Evolutionary conservation across 2,797 vertebrate genomes (phyloP).

Genomic region (Neolamprologus multifasciatus): DNA sequence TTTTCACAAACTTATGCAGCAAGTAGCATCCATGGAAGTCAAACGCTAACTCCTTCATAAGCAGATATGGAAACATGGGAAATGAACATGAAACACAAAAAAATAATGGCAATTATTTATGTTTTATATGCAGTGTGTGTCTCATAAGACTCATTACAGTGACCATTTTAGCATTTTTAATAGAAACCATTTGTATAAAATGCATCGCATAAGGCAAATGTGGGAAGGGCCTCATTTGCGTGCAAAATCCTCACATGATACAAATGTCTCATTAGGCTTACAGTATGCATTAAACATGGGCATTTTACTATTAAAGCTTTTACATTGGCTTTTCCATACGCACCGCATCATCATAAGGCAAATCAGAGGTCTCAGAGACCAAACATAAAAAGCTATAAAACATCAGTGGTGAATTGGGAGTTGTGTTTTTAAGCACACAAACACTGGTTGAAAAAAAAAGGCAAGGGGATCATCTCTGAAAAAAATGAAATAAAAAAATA

Average conservation of each 20-base stretch:
- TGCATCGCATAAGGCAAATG: not conserved
- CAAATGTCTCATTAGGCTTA: not conserved
- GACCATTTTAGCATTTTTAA: not conserved
- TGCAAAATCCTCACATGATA: not conserved
- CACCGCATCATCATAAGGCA: not conserved
- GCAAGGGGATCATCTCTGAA: not conserved
- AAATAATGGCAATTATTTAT: not conserved
- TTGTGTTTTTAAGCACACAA: not conserved
- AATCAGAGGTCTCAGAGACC: not conserved
- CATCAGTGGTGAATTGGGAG: not conserved
- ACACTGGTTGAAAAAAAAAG: not conserved
- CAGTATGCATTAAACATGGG: not conserved
- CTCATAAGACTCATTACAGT: not conserved
- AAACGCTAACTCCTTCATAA: not conserved
- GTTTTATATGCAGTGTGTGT: not conserved
- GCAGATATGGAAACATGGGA: not conserved
- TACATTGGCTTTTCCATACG: not conserved
- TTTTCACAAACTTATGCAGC: not conserved
- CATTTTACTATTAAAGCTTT: not conserved
- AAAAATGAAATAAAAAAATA: not conserved
- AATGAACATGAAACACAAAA: not conserved
- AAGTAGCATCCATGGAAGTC: not conserved
- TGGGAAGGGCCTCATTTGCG: not conserved
- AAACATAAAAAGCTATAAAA: not conserved
- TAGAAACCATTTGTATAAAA: not conserved